Conservation (phyloP, 2,113 vertebrate species). For the Eira barbara region DNA sequence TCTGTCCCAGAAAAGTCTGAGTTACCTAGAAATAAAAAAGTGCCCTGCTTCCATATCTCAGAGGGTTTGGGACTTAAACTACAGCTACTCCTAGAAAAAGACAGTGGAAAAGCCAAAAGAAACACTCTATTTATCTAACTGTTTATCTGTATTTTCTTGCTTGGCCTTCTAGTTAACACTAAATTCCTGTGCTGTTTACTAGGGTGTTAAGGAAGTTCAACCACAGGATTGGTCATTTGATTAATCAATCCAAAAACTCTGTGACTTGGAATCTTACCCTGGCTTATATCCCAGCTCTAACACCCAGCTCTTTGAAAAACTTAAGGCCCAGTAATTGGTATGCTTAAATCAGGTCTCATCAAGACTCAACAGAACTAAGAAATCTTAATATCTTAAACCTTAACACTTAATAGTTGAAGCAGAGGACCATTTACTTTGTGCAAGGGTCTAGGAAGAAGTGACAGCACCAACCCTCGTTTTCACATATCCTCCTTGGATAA, state of each 20-base stretch:
- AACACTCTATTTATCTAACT: background rate
- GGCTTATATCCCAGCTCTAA: background rate
- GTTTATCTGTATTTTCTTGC: background rate
- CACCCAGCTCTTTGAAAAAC: background rate
- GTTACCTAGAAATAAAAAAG: background rate
- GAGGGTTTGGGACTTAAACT: background rate
- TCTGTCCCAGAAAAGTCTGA: no score
- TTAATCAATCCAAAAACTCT: background rate
- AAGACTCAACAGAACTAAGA: background rate
- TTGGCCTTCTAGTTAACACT: background rate
- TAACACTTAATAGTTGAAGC: background rate
- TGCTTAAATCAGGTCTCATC: background rate
- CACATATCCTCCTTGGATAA: background rate
- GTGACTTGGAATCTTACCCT: background rate
- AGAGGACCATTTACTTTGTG: background rate
- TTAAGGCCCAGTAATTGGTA: background rate
- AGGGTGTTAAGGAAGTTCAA: background rate
- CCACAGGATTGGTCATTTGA: background rate
- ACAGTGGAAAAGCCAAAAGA: background rate
- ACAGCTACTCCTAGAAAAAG: background rate
- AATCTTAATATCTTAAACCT: background rate
- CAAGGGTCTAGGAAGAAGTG: background rate
- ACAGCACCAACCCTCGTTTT: background rate
- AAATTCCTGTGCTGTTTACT: background rate
- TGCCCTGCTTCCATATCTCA: rapidly evolving